Evolutionary conservation across 2,888 invertebrate species (phyloP), one percentile per base, ranked within the genome.

Genomic region (Dolomedes plantarius): DNA sequence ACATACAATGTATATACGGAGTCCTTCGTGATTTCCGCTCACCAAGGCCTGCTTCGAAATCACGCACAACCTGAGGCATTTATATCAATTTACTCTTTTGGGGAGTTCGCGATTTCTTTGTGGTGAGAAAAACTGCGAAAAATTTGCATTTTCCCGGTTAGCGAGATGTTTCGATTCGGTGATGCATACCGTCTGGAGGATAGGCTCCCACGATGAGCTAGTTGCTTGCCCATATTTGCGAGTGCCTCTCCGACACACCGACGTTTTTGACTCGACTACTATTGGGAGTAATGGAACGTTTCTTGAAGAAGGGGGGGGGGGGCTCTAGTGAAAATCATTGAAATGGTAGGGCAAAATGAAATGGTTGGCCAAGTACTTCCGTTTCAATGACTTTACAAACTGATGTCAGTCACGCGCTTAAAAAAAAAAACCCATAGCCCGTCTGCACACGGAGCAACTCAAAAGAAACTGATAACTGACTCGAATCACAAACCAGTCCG

Each of bases 161-260:
- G 23, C 23, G 11, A 56, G 56, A 56, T 23, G 56, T 23, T 56
- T 56, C 23, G 23, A 56, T 23, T 56, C 56, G 56, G 1, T 56
- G 56, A 56, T 23, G 56, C 56, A 56, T 56, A 56, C 56, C n/a
- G 56, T 56, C 56, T 56, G 56, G 19, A 23, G 56, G 11, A 56
- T 23, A 23, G n/a, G 23, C 56, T 56, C 56, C 56, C 56, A 56
- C 56, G 56, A 46, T 9, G 9, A 46, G 1, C 13, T 9, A 46
- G 56, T 11, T 13, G 23, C 2, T 56, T 9, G 36, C 19, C 2
- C 56, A 56, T 56, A 23, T 2, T 6, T 23, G 5, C 7, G 36
- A 23, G 23, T 2, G 56, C 1, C 56, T 56, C 23, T 23, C 56
- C 56, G 36, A 46, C 46, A 46, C 16, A 6, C n/a, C 16, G 23